A percentile compares a stretch with the other conserved stretches of the same genome.
Evolutionary conservation across 2,113 vertebrate genomes (phyloP).

Genomic region (Eulacestoma nigropectus): DNA sequence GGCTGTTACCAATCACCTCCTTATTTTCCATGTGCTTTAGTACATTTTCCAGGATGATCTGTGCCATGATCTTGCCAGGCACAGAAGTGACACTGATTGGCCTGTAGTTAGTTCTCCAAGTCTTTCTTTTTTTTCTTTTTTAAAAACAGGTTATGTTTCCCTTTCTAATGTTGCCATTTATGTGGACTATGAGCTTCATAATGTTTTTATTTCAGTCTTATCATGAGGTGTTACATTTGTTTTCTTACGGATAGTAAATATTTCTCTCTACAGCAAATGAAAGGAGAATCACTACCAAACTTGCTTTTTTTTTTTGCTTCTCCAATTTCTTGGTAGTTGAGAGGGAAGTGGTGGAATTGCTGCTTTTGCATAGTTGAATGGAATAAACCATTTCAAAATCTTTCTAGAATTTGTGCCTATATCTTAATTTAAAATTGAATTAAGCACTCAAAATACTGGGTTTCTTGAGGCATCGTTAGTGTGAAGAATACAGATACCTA

Average conservation of each 20-base stretch:
- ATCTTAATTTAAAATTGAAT: not conserved
- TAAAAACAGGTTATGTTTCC: not conserved
- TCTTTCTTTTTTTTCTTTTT: not conserved
- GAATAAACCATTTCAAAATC: not conserved
- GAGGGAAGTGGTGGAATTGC: not conserved
- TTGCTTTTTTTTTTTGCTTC: not conserved
- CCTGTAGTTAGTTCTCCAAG: not conserved
- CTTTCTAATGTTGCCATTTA: not conserved
- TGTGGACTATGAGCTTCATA: not conserved
- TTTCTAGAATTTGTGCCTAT: not conserved
- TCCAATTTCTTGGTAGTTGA: not conserved
- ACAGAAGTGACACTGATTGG: not conserved
- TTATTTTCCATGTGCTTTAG: not conserved
- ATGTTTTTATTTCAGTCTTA: not conserved
- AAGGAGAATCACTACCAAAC: not conserved
- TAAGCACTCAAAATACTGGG: not conserved
- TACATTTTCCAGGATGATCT: not conserved
- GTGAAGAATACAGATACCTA: not conserved
- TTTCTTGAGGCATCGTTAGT: not conserved
- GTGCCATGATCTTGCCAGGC: not conserved
- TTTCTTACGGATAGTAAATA: not conserved
- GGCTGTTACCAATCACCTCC: not conserved
- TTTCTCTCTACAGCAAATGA: not conserved
- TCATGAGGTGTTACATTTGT: accelerated
- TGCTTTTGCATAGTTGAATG: not conserved